A percentile compares a stretch with the other conserved stretches of the same genome.
phyloP scores from a whole-genome alignment of 2,888 invertebrate species.

The Antheraea yamamai region DNA sequence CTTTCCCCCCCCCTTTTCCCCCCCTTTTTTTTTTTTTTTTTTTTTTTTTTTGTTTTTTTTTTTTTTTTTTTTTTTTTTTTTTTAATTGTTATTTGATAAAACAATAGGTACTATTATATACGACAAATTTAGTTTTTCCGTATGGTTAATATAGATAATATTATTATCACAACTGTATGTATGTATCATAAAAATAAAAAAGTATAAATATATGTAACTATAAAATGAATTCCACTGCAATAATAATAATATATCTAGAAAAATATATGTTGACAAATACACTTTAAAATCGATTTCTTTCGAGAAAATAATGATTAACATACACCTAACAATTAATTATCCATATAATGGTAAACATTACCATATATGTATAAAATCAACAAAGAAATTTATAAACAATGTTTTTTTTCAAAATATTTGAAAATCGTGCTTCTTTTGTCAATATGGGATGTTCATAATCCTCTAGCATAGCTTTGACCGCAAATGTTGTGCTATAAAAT shows the following conservation, averaged over 20 bases:
- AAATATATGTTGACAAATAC: background rate
- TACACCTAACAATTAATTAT: too few relatives aligned
- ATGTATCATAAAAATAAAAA: background rate
- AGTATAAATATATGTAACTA: background rate
- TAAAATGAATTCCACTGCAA: background rate
- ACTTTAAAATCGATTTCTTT: background rate
- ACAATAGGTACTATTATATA: background rate
- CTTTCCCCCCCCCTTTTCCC: too few relatives aligned
- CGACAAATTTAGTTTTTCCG: background rate
- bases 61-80: too few relatives aligned
- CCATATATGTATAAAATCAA: too few relatives aligned
- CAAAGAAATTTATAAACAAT: background rate
- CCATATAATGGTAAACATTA: too few relatives aligned
- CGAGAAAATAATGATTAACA: too few relatives aligned
- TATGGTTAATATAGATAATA: background rate
- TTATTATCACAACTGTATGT: background rate
- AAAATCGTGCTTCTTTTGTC: background rate
- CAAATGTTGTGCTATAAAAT: background rate
- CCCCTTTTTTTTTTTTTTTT: too few relatives aligned
- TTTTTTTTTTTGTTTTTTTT: too few relatives aligned
- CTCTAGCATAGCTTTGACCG: background rate
- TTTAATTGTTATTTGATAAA: too few relatives aligned
- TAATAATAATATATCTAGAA: background rate
- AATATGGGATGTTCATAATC: background rate
- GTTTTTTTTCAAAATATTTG: background rate